Conservation (phyloP, 2,888 invertebrate species). For the Drosophila phalerata region DNA sequence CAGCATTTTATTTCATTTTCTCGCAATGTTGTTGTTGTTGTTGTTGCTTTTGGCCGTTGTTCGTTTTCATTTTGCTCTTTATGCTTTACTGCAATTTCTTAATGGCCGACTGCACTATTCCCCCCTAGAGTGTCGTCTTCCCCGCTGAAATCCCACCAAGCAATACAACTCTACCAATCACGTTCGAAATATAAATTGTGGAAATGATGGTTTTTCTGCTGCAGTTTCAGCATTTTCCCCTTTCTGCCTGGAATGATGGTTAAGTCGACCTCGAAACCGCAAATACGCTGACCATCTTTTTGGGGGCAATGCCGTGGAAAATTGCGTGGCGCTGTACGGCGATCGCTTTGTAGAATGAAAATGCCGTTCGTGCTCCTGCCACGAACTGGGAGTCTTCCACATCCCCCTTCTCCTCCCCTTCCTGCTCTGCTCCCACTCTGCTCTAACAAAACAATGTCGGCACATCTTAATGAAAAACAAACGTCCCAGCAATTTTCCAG, state of each 20-base stretch:
- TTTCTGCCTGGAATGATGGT: slow-evolving; percentile 4
- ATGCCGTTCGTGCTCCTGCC: slow-evolving; percentile 75
- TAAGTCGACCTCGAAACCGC: slow-evolving; percentile 71
- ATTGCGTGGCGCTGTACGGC: slow-evolving; percentile 62
- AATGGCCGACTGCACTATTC: slow-evolving; percentile 68
- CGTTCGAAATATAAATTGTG: slow-evolving; percentile 86
- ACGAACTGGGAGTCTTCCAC: slow-evolving; percentile 35
- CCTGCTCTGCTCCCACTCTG: too few relatives aligned
- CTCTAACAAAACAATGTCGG: neutral
- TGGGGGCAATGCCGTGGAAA: slow-evolving; percentile 69
- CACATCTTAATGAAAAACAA: slow-evolving; percentile 74
- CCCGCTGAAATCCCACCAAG: neutral
- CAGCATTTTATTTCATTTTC: slow-evolving; percentile 83
- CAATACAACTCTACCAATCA: slow-evolving; percentile 76
- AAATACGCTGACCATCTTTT: slow-evolving; percentile 62
- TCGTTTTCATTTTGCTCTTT: slow-evolving; percentile 77
- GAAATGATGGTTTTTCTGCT: slow-evolving; percentile 84
- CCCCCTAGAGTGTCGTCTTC: neutral
- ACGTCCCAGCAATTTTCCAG: slow-evolving; percentile 78
- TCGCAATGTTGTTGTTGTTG: slow-evolving; percentile 57
- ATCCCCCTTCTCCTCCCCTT: neutral
- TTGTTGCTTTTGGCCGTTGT: slow-evolving; percentile 42
- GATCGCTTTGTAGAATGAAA: slow-evolving; percentile 79
- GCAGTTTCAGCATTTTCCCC: slow-evolving; percentile 9
- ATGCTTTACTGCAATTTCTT: slow-evolving; percentile 80